Base-by-base conservation (phyloP, 2,888 invertebrate genomes). In the Erpobdella octoculata region DNA sequence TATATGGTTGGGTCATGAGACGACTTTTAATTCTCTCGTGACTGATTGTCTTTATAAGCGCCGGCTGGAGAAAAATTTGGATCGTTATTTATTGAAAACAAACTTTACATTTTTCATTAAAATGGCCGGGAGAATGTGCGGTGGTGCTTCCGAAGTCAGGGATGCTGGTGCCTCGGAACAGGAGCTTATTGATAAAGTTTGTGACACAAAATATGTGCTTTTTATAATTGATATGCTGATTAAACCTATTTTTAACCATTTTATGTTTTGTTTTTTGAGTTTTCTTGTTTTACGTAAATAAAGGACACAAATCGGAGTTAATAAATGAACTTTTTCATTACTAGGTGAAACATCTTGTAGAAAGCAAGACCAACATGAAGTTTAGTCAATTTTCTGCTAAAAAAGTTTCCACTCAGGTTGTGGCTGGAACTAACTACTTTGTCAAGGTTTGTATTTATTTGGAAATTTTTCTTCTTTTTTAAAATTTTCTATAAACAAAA, bases 391-490 rank as follows among this genome's bases (percentile, higher is more conserved):
- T 78, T 71, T 74, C 70, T 38, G 79, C 81, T 0, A 66, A 79
- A 8, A 65, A 71, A 6, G 82, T 78, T 76, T 79, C 75, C 66
- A 77, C 78, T 31, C 84, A 84, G 74, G 78, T 84, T 31, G 84
- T 84, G 21, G 83, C 83, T 70, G 84, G 84, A 37, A 80, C 79
- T 12, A 84, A 84, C 73, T 84, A 78, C 75, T 84, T 84, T 76
- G 79, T 83, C 9, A 84, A 84, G 80, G 81, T 83, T 66, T n/a
- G n/a, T n/a, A n/a, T n/a, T n/a, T n/a, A n/a, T n/a, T n/a, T n/a
- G n/a, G n/a, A n/a, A n/a, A n/a, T n/a, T n/a, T n/a, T n/a, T n/a
- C n/a, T n/a, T n/a, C n/a, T n/a, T n/a, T n/a, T n/a, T n/a, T n/a
- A n/a, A n/a, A n/a, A n/a, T n/a, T n/a, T n/a, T n/a, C n/a, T n/a